Conservation (phyloP, 2,888 invertebrate species). For the Megastigmus dorsalis region DNA sequence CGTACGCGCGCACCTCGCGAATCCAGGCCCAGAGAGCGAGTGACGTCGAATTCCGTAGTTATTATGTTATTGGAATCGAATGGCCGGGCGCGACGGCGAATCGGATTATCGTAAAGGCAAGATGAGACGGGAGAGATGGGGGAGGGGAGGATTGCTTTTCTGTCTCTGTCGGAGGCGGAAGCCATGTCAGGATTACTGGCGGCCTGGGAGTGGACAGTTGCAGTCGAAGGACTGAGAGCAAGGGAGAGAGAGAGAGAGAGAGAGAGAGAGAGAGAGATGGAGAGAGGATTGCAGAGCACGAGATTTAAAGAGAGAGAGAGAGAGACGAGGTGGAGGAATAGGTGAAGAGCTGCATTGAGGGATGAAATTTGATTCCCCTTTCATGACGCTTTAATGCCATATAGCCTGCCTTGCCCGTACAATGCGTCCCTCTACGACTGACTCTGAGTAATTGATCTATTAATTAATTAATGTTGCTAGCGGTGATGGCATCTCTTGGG, state of each 20-base stretch:
- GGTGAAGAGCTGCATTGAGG: constrained; percentile 46
- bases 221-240: no score
- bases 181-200: constrained; percentile 65
- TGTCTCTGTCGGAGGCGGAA: constrained; percentile 59
- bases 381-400: constrained; percentile 23
- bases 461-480: not conserved
- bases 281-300: no score
- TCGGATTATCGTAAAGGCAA: constrained; percentile 65
- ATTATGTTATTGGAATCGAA: constrained; percentile 69
- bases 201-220: constrained; percentile 67
- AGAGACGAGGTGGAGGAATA: not conserved
- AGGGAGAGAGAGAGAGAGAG: no score
- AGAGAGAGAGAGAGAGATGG: not conserved
- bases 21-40: constrained; percentile 46
- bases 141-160: constrained; percentile 11
- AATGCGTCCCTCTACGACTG: not conserved
- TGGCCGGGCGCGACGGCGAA: constrained; percentile 59
- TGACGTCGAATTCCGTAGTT: constrained; percentile 60
- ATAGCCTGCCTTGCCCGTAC: not conserved
- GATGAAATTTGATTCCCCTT: constrained; percentile 40
- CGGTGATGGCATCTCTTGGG: not conserved
- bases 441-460: constrained; percentile 13
- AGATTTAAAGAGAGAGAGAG: no score
- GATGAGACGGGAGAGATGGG: constrained; percentile 40
- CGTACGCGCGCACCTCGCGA: no score